Evolutionary conservation across 2,797 vertebrate genomes (phyloP).

Genomic region (Thalassophryne amazonica): DNA sequence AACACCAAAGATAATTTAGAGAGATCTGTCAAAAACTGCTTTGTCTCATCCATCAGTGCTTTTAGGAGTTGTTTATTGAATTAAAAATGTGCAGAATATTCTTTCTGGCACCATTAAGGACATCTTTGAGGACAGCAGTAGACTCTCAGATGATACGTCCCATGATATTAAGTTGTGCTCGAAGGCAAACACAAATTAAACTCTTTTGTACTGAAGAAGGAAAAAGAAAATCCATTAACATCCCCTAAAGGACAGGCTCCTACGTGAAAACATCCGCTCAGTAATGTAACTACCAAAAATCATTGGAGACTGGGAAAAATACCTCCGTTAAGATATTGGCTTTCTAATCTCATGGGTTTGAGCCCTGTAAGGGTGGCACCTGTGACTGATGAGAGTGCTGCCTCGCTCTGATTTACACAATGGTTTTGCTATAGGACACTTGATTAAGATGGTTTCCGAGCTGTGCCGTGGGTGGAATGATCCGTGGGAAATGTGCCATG

Average conservation of each 20-base stretch:
- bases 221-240: slow-evolving; percentile 22
- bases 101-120: neutral
- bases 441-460: slow-evolving; percentile 52
- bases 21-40: neutral
- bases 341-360: slow-evolving; percentile 36
- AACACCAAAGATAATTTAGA: neutral
- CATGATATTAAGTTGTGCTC: slow-evolving; percentile 1
- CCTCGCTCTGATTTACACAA: slow-evolving; percentile 43
- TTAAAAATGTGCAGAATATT: neutral
- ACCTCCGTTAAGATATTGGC: slow-evolving; percentile 31
- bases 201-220: neutral
- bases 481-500: slow-evolving; percentile 31
- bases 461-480: slow-evolving; percentile 18
- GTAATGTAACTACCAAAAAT: slow-evolving; percentile 43
- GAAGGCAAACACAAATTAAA: slow-evolving; percentile 1
- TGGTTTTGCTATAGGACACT: slow-evolving; percentile 27
- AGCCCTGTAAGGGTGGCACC: slow-evolving; percentile 15
- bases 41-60: neutral
- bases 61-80: neutral
- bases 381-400: slow-evolving; percentile 44
- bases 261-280: slow-evolving; percentile 34
- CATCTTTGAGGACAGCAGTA: neutral
- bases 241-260: slow-evolving; percentile 9
- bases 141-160: neutral
- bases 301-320: slow-evolving; percentile 29